These are phyloP conservation scores for Battus philenor DNA, from an alignment of 1,140 invertebrate genomes.

Conservation along the genomic window DNA sequence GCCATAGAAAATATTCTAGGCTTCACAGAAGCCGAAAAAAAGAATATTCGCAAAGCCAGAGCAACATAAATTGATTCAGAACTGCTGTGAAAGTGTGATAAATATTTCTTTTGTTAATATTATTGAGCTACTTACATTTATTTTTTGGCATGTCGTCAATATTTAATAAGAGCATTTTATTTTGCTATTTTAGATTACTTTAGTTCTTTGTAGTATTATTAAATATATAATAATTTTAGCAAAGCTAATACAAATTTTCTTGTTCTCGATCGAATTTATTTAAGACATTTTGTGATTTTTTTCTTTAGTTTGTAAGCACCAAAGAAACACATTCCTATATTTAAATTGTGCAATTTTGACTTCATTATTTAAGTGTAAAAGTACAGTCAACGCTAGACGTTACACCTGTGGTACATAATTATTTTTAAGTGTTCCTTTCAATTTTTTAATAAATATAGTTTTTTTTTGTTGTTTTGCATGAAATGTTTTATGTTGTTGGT, in stretches of 20 bases:
- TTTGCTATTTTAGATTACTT: constrained; percentile 22
- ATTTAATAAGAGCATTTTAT: constrained; percentile 30
- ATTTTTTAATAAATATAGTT: no score
- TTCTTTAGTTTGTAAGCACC: constrained; percentile 52
- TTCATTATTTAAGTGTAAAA: constrained; percentile 43
- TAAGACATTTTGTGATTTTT: constrained; percentile 56
- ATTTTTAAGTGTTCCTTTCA: constrained; percentile 36
- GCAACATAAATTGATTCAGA: constrained; percentile 35
- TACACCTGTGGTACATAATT: constrained; percentile 19
- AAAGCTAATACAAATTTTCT: constrained; percentile 15
- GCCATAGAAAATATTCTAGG: constrained; percentile 92
- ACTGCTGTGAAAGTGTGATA: constrained; percentile 67
- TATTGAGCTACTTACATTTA: constrained; percentile 48
- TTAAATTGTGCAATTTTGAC: constrained; percentile 62
- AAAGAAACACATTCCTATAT: constrained; percentile 59
- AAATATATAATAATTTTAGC: constrained; percentile 17
- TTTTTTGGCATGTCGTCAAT: constrained; percentile 44
- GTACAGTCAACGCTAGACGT: constrained; percentile 23
- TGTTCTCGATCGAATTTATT: constrained; percentile 53
- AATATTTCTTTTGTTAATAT: constrained; percentile 28
- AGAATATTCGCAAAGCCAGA: constrained; percentile 83
- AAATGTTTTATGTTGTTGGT: constrained; percentile 4
- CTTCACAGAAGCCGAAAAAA: constrained; percentile 84
- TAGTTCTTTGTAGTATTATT: constrained; percentile 17
- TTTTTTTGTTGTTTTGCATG: constrained; percentile 40